These are phyloP conservation scores for Sitodiplosis mosellana DNA, from an alignment of 1,140 invertebrate genomes.

Conservation along the genomic window DNA sequence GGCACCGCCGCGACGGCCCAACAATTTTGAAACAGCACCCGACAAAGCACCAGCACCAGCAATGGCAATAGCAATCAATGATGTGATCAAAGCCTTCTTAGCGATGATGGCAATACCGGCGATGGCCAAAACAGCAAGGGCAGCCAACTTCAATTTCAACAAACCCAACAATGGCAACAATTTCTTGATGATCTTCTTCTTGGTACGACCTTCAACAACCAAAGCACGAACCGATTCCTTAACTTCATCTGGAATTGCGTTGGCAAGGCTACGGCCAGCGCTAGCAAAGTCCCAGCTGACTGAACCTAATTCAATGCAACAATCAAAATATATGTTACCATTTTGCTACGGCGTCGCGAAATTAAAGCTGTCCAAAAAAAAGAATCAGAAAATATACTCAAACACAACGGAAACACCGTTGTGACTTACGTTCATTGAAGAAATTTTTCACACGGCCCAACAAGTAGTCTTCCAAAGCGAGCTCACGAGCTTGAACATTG, in stretches of 20 bases:
- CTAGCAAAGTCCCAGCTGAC: constrained; percentile 33
- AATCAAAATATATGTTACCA: too few species aligned
- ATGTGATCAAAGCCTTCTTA: constrained; percentile 43
- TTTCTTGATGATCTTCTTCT: constrained; percentile 38
- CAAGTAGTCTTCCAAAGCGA: constrained; percentile 37
- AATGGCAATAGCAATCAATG: constrained; percentile 39
- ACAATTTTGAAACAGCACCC: constrained; percentile 16
- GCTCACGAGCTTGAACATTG: constrained; percentile 32
- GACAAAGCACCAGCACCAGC: constrained; percentile 26
- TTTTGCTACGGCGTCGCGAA: too few species aligned
- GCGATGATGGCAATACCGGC: constrained; percentile 39
- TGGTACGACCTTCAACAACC: constrained; percentile 40
- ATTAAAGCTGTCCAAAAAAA: neutral
- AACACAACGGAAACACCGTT: too few species aligned
- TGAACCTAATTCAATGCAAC: constrained; percentile 14
- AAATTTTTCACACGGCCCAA: constrained; percentile 32
- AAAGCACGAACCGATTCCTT: constrained; percentile 32
- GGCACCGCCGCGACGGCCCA: constrained; percentile 15
- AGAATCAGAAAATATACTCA: neutral
- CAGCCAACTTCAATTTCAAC: constrained; percentile 38
- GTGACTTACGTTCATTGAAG: constrained; percentile 28
- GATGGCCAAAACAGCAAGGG: constrained; percentile 33
- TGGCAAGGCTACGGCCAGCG: constrained; percentile 30
- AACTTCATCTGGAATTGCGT: constrained; percentile 29
- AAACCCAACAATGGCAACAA: constrained; percentile 36